Evolutionary conservation across 2,888 invertebrate species (phyloP).

Genomic region (Dysmachus trigonus): DNA sequence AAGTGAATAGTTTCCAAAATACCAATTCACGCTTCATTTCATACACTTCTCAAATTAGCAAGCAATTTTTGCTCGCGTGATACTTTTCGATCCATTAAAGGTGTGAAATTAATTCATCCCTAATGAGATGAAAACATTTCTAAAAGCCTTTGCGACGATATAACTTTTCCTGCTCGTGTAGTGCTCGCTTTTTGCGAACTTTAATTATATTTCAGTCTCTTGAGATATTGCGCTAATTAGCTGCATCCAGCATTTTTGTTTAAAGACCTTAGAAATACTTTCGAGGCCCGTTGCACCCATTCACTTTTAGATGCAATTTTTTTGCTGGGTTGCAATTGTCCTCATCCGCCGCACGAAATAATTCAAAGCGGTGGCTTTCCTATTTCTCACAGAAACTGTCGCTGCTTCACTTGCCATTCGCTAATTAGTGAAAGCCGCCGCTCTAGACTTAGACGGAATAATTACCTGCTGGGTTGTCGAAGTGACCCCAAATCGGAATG

Average conservation of each 20-base stretch:
- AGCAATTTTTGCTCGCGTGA: not conserved
- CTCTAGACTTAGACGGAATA: not conserved
- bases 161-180: not conserved
- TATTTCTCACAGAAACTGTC: not conserved
- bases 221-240: not conserved
- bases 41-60: not conserved
- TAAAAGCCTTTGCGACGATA: not conserved
- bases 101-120: not conserved
- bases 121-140: not conserved
- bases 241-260: not conserved
- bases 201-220: not conserved
- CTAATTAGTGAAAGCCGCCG: conserved; percentile 19
- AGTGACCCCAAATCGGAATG: conserved; percentile 88
- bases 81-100: not conserved
- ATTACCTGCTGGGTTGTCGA: conserved; percentile 70
- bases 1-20: not conserved
- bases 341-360: not conserved
- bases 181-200: not conserved
- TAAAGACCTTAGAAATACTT: not conserved
- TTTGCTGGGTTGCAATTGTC: not conserved
- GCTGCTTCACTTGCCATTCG: not conserved
- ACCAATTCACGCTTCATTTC: not conserved
- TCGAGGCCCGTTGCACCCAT: not conserved
- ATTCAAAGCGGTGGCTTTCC: not conserved
- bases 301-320: not conserved